Conservation (phyloP, 2,113 vertebrate species). For the Azemiops feae region DNA sequence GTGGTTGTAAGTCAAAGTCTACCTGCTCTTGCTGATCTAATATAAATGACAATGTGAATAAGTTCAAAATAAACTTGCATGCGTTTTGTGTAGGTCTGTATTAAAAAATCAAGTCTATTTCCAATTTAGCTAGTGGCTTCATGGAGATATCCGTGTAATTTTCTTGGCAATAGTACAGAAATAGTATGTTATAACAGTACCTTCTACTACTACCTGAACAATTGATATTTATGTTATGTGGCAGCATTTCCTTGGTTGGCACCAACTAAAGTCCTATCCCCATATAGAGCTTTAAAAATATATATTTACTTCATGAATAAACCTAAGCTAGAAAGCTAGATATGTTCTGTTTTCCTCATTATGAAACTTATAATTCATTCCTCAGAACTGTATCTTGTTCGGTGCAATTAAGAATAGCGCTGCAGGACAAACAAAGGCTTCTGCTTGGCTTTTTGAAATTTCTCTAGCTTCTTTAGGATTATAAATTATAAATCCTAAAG, state of each 20-base stretch:
- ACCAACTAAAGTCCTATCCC: not conserved
- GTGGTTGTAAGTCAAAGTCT: not conserved
- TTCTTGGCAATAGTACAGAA: not conserved
- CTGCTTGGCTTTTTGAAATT: not conserved
- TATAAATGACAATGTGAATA: not conserved
- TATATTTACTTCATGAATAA: not conserved
- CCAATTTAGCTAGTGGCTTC: not conserved
- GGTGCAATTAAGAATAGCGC: not conserved
- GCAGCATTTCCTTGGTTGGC: not conserved
- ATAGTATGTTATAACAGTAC: not conserved
- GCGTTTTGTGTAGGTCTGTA: not conserved
- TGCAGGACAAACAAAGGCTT: not conserved
- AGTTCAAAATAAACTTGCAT: not conserved
- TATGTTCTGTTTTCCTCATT: not conserved
- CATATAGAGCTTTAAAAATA: not conserved
- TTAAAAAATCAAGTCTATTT: not conserved
- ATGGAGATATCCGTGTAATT: not conserved
- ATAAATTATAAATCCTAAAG: not conserved
- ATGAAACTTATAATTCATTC: not conserved
- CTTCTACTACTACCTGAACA: not conserved
- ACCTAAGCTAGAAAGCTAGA: not conserved
- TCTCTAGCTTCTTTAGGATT: not conserved
- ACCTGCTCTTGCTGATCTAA: not conserved
- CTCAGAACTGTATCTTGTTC: not conserved
- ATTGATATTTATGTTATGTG: not conserved